Percentiles rank a stretch among this genome's conserved stretches.
These are phyloP conservation scores for Keiferia lycopersicella DNA, from an alignment of 2,888 invertebrate genomes.

Conservation along the genomic window DNA sequence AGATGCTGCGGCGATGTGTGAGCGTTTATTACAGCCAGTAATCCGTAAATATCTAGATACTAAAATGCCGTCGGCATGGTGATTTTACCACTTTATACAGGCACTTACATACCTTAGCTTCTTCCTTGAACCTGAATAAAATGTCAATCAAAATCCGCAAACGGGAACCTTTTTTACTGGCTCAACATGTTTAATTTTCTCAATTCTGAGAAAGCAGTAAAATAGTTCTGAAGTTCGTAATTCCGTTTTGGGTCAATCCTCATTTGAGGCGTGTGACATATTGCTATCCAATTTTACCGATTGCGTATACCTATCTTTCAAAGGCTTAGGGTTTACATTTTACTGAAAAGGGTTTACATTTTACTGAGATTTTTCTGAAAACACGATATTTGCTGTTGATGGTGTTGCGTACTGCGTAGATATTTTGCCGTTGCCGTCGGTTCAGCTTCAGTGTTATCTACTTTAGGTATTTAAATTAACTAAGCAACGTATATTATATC, in stretches of 20 bases:
- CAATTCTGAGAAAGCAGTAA: neutral
- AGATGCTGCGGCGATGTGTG: neutral
- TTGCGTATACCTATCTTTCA: neutral
- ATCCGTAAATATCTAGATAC: constrained; percentile 6
- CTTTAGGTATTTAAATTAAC: no score
- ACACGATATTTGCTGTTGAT: no score
- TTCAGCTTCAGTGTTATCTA: no score
- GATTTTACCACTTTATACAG: neutral
- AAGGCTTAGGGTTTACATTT: neutral
- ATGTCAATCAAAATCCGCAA: neutral
- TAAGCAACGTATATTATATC: no score
- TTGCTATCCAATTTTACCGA: constrained; percentile 13
- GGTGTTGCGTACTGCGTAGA: no score
- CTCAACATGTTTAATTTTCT: constrained; percentile 1
- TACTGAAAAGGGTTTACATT: neutral
- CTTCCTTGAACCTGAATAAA: neutral
- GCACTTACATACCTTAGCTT: neutral
- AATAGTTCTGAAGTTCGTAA: constrained; percentile 10
- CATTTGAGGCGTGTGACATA: constrained; percentile 1
- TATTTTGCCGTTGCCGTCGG: no score
- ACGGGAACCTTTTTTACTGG: neutral
- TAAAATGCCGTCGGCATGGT: constrained; percentile 5
- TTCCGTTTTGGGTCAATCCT: constrained; percentile 5
- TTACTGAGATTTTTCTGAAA: no score
- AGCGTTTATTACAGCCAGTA: neutral